Percentiles rank a stretch among this genome's conserved stretches.
phyloP scores from a whole-genome alignment of 2,888 invertebrate genomes.

The Opisthograptis luteolata region DNA sequence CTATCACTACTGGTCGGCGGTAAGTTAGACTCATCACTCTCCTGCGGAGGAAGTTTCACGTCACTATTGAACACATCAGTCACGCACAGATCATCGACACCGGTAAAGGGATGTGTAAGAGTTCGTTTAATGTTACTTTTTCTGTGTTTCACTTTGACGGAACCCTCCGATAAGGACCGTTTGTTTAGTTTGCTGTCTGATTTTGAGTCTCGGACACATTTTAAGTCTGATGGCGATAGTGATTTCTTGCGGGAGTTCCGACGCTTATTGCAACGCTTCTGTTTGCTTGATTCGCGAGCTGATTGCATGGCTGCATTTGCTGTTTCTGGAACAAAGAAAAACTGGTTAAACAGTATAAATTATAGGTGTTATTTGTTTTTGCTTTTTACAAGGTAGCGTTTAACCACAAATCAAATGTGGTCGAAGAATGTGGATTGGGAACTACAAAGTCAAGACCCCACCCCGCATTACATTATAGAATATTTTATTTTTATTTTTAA shows the following conservation, averaged over 20 bases:
- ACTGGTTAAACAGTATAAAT: no score
- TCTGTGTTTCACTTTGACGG: constrained; percentile 77
- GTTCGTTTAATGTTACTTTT: constrained; percentile 79
- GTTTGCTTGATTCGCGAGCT: constrained; percentile 74
- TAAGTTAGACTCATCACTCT: constrained; percentile 78
- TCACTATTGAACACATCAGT: constrained; percentile 55
- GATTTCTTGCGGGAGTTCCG: constrained; percentile 81
- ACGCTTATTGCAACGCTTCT: constrained; percentile 76
- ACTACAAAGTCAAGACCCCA: no score
- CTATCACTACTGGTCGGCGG: constrained; percentile 80
- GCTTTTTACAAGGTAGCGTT: no score
- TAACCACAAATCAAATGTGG: no score
- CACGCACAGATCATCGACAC: constrained; percentile 69
- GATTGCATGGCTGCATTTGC: constrained; percentile 77
- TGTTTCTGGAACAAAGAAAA: constrained; percentile 60
- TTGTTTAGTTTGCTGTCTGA: constrained; percentile 69
- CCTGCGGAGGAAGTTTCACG: constrained; percentile 61
- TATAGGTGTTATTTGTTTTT: no score
- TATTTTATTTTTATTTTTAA: no score
- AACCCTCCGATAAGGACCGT: constrained; percentile 76
- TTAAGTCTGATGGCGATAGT: constrained; percentile 76
- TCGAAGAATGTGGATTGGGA: no score
- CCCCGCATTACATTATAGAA: no score
- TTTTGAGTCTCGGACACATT: constrained; percentile 66
- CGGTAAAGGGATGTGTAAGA: constrained; percentile 77